phyloP scores from a whole-genome alignment of 2,113 vertebrate genomes.

The Picathartes gymnocephalus region DNA sequence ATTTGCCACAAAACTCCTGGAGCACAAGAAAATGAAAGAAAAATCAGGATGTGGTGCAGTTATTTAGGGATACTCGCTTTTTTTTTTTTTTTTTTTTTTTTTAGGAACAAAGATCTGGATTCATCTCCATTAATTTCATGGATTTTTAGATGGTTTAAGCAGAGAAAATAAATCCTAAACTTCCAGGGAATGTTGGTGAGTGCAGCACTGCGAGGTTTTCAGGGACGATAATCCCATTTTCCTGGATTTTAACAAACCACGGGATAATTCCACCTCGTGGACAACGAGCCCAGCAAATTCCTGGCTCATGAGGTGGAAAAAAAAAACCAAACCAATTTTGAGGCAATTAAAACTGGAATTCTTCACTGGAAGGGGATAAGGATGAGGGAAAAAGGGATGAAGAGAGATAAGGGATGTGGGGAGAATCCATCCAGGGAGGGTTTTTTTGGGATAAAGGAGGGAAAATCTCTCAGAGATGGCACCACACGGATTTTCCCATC shows the following conservation, averaged over 20 bases:
- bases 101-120: not conserved
- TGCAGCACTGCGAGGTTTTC: not conserved
- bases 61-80: not conserved
- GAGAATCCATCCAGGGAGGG: not conserved
- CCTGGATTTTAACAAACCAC: not conserved
- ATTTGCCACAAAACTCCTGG: not conserved
- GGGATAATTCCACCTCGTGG: not conserved
- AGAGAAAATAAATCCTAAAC: not conserved
- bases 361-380: not conserved
- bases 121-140: not conserved
- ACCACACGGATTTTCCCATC: not conserved
- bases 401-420: not conserved
- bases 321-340: accelerated
- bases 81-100: too few species aligned
- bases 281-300: not conserved
- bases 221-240: not conserved
- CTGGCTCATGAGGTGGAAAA: not conserved
- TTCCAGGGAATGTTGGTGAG: not conserved
- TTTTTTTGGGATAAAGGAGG: not conserved
- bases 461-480: not conserved
- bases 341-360: not conserved
- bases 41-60: not conserved
- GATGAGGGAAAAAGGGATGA: not conserved
- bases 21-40: not conserved
- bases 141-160: not conserved